phyloP scores from a whole-genome alignment of 37 sponge, comb jelly and placozoan species.

The Amphimedon queenslandica region DNA sequence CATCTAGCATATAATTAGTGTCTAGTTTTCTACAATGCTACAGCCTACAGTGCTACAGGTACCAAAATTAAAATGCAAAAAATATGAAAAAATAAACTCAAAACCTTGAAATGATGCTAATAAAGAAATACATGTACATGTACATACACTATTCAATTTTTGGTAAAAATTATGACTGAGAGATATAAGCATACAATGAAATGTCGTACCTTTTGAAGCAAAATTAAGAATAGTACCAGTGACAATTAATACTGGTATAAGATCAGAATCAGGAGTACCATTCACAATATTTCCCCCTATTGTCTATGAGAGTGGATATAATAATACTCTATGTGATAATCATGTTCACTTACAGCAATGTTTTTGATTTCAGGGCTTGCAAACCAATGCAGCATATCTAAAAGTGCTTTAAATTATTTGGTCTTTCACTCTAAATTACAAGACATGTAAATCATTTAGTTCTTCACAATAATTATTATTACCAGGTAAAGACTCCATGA shows the following conservation, averaged over 20 bases:
- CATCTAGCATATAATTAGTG: too few relatives aligned
- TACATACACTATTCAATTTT: too few relatives aligned
- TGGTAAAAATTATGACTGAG: too few relatives aligned
- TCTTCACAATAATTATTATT: not conserved
- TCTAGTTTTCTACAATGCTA: too few relatives aligned
- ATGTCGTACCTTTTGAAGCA: conserved; percentile 22
- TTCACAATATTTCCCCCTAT: conserved; percentile 49
- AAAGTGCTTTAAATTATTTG: conserved; percentile 25
- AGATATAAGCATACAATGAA: not conserved
- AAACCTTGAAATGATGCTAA: too few relatives aligned
- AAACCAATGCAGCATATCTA: conserved; percentile 64
- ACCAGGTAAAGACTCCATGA: conserved; percentile 31
- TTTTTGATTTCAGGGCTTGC: conserved; percentile 62
- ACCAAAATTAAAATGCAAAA: too few relatives aligned
- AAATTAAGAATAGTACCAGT: conserved; percentile 22
- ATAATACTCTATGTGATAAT: not conserved
- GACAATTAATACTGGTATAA: conserved; percentile 56
- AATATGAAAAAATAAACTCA: too few relatives aligned
- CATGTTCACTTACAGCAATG: conserved; percentile 39
- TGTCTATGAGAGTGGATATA: conserved; percentile 4
- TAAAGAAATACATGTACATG: too few relatives aligned
- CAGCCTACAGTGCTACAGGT: too few relatives aligned
- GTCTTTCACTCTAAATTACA: conserved; percentile 25
- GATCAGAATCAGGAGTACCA: conserved; percentile 61
- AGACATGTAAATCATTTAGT: not conserved